Percentiles rank a stretch among this genome's conserved stretches.
These are phyloP conservation scores for Leptopilina boulardi DNA, from an alignment of 1,140 invertebrate genomes.

Conservation along the genomic window DNA sequence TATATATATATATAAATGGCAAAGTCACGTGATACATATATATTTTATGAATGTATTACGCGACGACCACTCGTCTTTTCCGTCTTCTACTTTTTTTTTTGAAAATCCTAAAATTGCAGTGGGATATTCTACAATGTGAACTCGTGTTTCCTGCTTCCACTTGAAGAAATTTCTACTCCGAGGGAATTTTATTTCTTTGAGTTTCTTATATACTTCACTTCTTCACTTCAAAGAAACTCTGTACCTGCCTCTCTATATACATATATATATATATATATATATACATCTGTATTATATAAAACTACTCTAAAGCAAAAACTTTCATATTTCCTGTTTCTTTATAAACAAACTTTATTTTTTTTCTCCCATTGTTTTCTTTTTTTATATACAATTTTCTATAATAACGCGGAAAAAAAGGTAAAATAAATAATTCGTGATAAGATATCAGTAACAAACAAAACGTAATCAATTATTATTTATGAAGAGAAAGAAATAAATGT, in stretches of 20 bases:
- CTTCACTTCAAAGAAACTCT: not conserved
- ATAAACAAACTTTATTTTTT: not conserved
- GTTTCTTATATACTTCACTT: not conserved
- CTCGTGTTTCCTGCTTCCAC: constrained; percentile 3
- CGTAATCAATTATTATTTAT: too few species aligned
- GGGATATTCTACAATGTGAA: not conserved
- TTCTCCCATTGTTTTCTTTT: not conserved
- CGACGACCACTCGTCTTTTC: not conserved
- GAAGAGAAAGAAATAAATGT: too few species aligned
- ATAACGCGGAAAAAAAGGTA: too few species aligned
- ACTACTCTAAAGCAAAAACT: not conserved
- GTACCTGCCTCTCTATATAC: too few species aligned
- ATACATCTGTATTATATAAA: not conserved
- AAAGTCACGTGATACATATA: constrained; percentile 17
- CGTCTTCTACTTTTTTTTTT: constrained; percentile 21
- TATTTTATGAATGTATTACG: constrained; percentile 25
- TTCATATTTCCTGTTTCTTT: not conserved
- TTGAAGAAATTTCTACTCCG: not conserved
- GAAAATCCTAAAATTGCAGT: constrained; percentile 1
- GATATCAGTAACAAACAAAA: too few species aligned
- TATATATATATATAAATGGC: not conserved
- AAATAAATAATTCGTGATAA: too few species aligned
- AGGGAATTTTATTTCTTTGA: constrained; percentile 6
- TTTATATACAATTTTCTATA: too few species aligned
- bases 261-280: not conserved